A percentile compares a stretch with the other conserved stretches of the same genome.
These are phyloP conservation scores for Leptarthrus brevirostris DNA, from an alignment of 2,888 invertebrate species.

Conservation along the genomic window DNA sequence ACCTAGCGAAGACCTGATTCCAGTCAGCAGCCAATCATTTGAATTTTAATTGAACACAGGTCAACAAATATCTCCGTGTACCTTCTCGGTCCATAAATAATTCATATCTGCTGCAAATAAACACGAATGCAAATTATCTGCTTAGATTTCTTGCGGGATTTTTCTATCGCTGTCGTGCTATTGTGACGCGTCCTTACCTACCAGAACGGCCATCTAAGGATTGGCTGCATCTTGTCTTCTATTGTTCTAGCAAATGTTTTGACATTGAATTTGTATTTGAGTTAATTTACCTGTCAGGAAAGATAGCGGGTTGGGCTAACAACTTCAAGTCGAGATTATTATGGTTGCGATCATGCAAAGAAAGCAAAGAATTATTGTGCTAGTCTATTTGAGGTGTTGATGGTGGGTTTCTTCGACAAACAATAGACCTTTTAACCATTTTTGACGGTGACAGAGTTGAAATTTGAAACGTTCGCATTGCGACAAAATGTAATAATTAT, in stretches of 20 bases:
- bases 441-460: no score
- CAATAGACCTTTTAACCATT: background rate
- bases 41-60: constrained; percentile 39
- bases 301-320: constrained; percentile 28
- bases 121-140: constrained; percentile 28
- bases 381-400: background rate
- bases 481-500: no score
- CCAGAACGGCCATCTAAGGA: constrained; percentile 8
- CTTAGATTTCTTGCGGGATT: constrained; percentile 15
- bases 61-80: constrained; percentile 33
- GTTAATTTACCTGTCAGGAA: constrained; percentile 52
- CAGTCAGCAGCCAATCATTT: constrained; percentile 16
- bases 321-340: background rate
- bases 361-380: background rate
- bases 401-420: background rate
- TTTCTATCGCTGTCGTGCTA: constrained; percentile 15
- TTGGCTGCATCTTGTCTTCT: constrained; percentile 19
- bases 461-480: no score
- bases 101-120: constrained; percentile 30
- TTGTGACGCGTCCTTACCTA: background rate
- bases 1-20: background rate
- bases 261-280: constrained; percentile 52
- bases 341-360: background rate
- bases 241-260: constrained; percentile 52
- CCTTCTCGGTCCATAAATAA: constrained; percentile 28